Evolutionary conservation across 2,113 vertebrate genomes (phyloP).

Genomic region (Rhadina sibilatrix): DNA sequence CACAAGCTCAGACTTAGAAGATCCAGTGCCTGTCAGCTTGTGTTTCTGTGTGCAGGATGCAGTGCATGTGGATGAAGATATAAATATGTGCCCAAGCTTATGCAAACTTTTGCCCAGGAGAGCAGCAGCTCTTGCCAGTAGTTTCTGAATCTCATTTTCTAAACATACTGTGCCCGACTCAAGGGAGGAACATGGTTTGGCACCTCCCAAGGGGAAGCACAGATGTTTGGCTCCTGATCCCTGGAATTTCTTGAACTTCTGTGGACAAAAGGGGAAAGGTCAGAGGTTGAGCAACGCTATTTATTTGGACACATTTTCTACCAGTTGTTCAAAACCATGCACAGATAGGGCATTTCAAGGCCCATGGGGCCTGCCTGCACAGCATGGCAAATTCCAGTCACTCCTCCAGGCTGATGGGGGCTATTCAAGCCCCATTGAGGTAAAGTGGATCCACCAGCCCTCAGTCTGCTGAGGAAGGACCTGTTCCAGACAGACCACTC

Average conservation of each 20-base stretch:
- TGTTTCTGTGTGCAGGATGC: background rate
- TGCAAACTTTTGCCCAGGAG: background rate
- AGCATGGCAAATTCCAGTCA: conserved; percentile 31
- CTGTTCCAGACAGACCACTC: background rate
- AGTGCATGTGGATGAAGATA: background rate
- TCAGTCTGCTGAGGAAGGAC: background rate
- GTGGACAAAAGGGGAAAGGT: conserved; percentile 36
- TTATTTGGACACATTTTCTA: conserved; percentile 6
- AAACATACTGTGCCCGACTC: background rate
- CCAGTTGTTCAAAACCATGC: background rate
- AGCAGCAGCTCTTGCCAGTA: background rate
- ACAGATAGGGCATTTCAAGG: background rate
- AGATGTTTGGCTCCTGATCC: conserved; percentile 10
- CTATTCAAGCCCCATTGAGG: background rate
- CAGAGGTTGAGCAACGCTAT: conserved; percentile 8
- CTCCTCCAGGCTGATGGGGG: conserved; percentile 32
- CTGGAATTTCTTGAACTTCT: conserved; percentile 46
- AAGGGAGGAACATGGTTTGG: background rate
- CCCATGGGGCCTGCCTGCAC: background rate
- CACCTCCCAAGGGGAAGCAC: background rate
- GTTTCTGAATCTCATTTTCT: conserved; percentile 7
- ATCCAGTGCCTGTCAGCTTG: background rate
- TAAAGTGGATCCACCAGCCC: background rate
- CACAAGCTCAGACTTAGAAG: background rate
- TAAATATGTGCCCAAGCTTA: background rate